Percentiles rank a stretch among this genome's conserved stretches.
These are phyloP conservation scores for Chitala chitala DNA, from an alignment of 2,113 vertebrate species.

Conservation along the genomic window DNA sequence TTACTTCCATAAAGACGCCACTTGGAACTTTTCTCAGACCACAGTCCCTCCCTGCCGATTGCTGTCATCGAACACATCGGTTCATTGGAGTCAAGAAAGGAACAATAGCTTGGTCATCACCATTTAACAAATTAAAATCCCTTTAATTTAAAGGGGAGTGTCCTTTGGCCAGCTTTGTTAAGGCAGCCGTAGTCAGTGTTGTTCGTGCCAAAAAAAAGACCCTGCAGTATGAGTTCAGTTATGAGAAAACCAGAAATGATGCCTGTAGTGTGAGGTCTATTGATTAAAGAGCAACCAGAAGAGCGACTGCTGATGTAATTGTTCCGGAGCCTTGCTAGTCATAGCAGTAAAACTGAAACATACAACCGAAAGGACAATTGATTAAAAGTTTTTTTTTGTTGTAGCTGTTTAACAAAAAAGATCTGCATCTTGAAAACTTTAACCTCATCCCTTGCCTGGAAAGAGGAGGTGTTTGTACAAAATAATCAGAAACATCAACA, in stretches of 20 bases:
- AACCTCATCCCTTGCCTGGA: too few species aligned
- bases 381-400: not conserved
- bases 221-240: not conserved
- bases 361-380: not conserved
- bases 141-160: conserved; percentile 56
- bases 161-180: conserved; percentile 48
- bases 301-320: not conserved
- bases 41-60: too few species aligned
- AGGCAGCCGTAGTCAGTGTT: conserved; percentile 45
- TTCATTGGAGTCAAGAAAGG: conserved; percentile 23
- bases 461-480: conserved; percentile 39
- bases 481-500: conserved; percentile 50
- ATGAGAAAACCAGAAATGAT: not conserved
- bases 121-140: conserved; percentile 56
- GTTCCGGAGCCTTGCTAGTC: not conserved
- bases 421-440: too few species aligned
- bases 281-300: not conserved
- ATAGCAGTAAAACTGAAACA: not conserved
- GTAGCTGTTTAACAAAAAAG: not conserved
- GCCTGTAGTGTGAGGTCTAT: not conserved
- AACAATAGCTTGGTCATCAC: too few species aligned
- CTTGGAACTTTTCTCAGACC: too few species aligned
- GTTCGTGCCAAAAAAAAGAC: not conserved
- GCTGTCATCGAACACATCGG: too few species aligned
- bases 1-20: too few species aligned